Base-by-base conservation (phyloP, 2,888 invertebrate genomes). In the Phania funesta region DNA sequence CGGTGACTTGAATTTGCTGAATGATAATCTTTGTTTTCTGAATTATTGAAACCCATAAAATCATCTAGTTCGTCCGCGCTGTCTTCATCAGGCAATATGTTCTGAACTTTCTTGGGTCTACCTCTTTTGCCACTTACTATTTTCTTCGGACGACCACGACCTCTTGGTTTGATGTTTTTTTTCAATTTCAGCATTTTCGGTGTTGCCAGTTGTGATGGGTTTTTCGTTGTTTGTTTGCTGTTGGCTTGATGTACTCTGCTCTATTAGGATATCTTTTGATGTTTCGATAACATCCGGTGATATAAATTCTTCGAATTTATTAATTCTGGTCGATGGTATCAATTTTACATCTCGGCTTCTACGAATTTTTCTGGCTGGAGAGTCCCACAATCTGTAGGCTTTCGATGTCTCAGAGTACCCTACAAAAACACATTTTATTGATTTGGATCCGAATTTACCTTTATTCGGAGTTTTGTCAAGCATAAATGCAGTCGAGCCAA, bases 391-490 rank as follows among this genome's bases (percentile, higher is more conserved):
- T n/a, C n/a, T n/a, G n/a, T n/a, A n/a, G n/a, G n/a, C n/a, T n/a
- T n/a, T n/a, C n/a, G n/a, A n/a, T n/a, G n/a, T n/a, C n/a, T n/a
- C n/a, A n/a, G n/a, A n/a, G n/a, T n/a, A n/a, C n/a, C n/a, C n/a
- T n/a, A n/a, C n/a, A n/a, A n/a, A n/a, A n/a, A n/a, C n/a, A n/a
- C n/a, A n/a, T 32, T 70, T 70, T 67, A 18, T 26, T n/a, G 29
- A 76, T 24, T 64, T 81, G 9, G 74, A 35, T n/a, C 65, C 46
- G 8, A 85, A 83, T 29, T 84, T 81, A 16, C 67, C 58, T 22
- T 80, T 82, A 24, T 20, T 22, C 18, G 46, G 8, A 52, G 46
- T 44, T 81, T 84, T 24, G 71, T 48, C 56, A 68, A 20, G 24
- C 46, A 79, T 71, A 11, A 35, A 83, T 38, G 75, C 67, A 8